Conservation (phyloP, 2,113 vertebrate genomes). For the Platichthys stellatus region DNA sequence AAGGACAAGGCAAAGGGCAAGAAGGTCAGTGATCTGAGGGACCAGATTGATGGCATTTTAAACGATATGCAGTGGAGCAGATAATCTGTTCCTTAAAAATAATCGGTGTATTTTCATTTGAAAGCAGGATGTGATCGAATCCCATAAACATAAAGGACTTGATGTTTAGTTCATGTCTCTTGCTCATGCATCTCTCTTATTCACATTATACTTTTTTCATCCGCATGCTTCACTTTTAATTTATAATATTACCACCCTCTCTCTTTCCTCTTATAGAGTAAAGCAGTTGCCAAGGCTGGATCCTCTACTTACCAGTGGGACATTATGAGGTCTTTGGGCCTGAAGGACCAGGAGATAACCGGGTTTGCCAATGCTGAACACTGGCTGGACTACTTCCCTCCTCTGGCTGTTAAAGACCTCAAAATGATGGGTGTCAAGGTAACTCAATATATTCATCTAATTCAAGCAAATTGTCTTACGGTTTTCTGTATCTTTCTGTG, state of each 20-base stretch:
- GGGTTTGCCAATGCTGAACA: conserved; percentile 92
- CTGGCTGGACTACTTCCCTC: conserved; percentile 97
- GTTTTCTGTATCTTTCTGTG: neutral
- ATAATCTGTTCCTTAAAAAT: too few relatives aligned
- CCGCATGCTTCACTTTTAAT: neutral
- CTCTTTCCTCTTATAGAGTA: conserved; percentile 86
- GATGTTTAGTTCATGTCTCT: neutral
- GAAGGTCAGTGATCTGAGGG: conserved; percentile 82
- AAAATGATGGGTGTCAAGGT: conserved; percentile 97
- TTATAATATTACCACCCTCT: neutral
- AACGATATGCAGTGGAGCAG: neutral
- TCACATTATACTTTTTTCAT: neutral
- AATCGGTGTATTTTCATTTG: too few relatives aligned
- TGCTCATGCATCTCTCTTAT: neutral
- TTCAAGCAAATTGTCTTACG: neutral
- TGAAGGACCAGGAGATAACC: conserved; percentile 88
- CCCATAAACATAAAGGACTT: neutral
- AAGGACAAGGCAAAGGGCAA: conserved; percentile 98
- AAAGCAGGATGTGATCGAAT: too few relatives aligned
- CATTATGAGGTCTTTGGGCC: conserved; percentile 95
- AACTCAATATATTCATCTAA: conserved; percentile 16
- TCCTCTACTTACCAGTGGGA: conserved; percentile 92
- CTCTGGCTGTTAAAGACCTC: conserved; percentile 90
- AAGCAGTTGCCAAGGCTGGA: conserved; percentile 92
- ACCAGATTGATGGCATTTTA: neutral